Conservation (phyloP, 2,797 vertebrate genomes). For the Enteromius treurensis region DNA sequence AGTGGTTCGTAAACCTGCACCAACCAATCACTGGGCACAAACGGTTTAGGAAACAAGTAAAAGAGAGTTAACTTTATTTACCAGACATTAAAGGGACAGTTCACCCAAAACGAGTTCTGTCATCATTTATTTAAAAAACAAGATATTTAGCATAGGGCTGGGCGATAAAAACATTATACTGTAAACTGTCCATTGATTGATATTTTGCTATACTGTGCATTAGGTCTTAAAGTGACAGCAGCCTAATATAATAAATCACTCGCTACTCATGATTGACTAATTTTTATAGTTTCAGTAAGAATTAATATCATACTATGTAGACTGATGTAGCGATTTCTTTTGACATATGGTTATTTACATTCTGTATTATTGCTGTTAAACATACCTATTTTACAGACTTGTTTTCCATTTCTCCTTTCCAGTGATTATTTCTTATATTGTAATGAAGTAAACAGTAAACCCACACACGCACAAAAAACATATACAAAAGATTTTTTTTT, state of each 20-base stretch:
- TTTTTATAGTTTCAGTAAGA: not conserved
- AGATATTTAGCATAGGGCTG: not conserved
- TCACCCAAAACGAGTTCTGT: not conserved
- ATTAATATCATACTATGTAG: not conserved
- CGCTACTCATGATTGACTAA: not conserved
- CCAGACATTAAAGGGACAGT: not conserved
- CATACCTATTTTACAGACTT: not conserved
- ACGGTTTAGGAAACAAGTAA: not conserved
- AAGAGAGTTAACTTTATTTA: not conserved
- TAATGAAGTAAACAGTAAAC: not conserved
- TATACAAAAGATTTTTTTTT: not conserved
- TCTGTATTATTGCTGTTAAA: not conserved
- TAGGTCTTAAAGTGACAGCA: constrained; percentile 4
- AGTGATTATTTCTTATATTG: not conserved
- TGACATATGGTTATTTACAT: not conserved
- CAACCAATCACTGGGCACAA: not conserved
- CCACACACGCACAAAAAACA: not conserved
- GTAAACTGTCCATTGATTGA: not conserved
- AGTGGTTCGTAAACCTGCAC: not conserved
- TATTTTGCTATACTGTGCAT: not conserved
- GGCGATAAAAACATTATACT: not conserved
- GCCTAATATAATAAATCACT: not conserved
- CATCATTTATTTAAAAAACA: not conserved
- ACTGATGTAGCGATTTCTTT: not conserved
- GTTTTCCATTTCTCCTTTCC: not conserved